Evolutionary conservation across 2,113 vertebrate genomes (phyloP), one percentile per base, ranked within the genome.

Genomic region (Electrona antarctica): DNA sequence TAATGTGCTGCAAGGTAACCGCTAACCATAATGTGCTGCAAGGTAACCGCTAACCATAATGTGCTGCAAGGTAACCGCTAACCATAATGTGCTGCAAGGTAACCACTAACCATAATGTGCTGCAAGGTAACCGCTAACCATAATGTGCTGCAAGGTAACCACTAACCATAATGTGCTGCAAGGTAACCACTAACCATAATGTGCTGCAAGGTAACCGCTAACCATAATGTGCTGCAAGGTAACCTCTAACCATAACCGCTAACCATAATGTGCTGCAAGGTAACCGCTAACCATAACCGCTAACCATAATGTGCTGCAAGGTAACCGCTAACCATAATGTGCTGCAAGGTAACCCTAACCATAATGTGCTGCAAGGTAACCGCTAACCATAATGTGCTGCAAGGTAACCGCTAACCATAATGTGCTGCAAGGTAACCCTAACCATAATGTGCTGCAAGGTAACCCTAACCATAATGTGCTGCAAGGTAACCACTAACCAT

Each of bases 401-500:
- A 96, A 97, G 95, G 96, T 96, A 87, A n/a, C n/a, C n/a, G n/a
- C n/a, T n/a, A n/a, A n/a, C 92, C 6, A 79, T 92, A 0, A 85
- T 66, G 0, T 93, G 93, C 82, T 89, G 88, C 81, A 96, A 97
- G 95, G 96, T 96, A 87, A n/a, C n/a, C n/a, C n/a, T n/a, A n/a
- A n/a, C 92, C 6, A 79, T 92, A 0, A 85, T 66, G 0, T 93
- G 93, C 82, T 89, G 88, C 81, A 96, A 97, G 95, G 96, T 96
- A 87, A n/a, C n/a, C n/a, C n/a, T n/a, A n/a, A n/a, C 92, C 6
- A 79, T 92, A 0, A 85, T 66, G 0, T 93, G 93, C 82, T 89
- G 88, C 81, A 96, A 97, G 95, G 96, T 96, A 87, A n/a, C n/a
- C n/a, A n/a, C n/a, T n/a, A n/a, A n/a, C 92, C 6, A 79, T 92